Conservation (phyloP, 2,888 invertebrate genomes). For the Sphaeridia pumilis region DNA sequence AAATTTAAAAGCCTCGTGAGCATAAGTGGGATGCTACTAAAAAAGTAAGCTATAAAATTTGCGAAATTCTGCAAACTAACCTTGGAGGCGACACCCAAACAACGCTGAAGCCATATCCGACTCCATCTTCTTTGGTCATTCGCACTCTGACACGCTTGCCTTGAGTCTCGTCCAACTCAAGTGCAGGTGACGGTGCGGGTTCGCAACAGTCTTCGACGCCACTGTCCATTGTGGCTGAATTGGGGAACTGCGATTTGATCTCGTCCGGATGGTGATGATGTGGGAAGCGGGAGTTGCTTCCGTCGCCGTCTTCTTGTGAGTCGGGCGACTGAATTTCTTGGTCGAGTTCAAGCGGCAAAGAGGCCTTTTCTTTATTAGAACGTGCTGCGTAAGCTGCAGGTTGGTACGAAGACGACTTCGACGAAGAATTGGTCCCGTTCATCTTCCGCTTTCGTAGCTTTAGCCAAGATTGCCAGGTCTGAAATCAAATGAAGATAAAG, state of each 20-base stretch:
- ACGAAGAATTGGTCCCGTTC: constrained; percentile 19
- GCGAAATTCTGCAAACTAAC: too few relatives aligned
- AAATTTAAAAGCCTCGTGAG: not conserved
- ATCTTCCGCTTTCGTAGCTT: constrained; percentile 33
- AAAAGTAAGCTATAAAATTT: constrained; percentile 20
- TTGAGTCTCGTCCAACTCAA: constrained; percentile 29
- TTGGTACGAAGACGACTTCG: constrained; percentile 8
- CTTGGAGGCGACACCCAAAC: constrained; percentile 34
- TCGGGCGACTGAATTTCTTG: constrained; percentile 17
- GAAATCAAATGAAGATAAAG: too few relatives aligned
- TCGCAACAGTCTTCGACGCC: constrained; percentile 35
- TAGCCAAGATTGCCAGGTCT: constrained; percentile 25
- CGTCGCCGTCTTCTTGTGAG: constrained; percentile 1
- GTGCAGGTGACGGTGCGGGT: constrained; percentile 20
- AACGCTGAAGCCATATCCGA: constrained; percentile 33
- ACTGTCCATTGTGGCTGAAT: constrained; percentile 33
- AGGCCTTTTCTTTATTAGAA: constrained; percentile 4
- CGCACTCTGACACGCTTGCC: constrained; percentile 24
- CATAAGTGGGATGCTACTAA: constrained; percentile 3
- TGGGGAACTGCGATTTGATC: constrained; percentile 23
- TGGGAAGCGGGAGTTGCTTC: not conserved
- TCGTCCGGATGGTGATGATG: constrained; percentile 13
- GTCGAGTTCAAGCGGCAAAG: constrained; percentile 18
- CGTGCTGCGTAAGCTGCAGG: constrained; percentile 11
- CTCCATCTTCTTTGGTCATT: constrained; percentile 25